Evolutionary conservation across 2,113 vertebrate species (phyloP).

Genomic region (Seriola quinqueradiata): DNA sequence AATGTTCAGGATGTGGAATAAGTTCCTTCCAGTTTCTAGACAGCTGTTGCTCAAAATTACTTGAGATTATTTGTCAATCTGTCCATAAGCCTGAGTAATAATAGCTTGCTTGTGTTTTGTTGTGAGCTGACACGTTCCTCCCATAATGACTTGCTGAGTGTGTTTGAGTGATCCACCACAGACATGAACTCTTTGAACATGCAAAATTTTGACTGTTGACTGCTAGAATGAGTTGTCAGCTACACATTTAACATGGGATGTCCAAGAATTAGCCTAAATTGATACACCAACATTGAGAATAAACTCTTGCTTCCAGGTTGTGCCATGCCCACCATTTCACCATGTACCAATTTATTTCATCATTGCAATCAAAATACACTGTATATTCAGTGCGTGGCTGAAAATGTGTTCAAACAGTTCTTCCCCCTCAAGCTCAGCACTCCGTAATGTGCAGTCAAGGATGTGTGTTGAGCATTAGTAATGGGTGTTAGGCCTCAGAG

Average conservation of each 20-base stretch:
- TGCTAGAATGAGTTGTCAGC: too few relatives aligned
- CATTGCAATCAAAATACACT: conserved; percentile 20
- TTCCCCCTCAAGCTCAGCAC: conserved; percentile 7
- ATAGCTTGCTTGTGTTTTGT: background rate
- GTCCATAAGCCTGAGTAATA: background rate
- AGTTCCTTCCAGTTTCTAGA: background rate
- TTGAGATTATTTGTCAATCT: background rate
- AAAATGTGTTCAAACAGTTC: background rate
- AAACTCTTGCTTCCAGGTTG: background rate
- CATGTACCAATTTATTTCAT: conserved; percentile 30
- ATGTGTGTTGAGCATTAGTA: conserved; percentile 22
- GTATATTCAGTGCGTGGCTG: background rate
- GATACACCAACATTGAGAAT: background rate
- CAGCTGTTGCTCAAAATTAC: background rate
- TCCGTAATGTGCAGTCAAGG: conserved; percentile 28
- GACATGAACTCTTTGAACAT: too few relatives aligned
- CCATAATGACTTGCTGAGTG: background rate
- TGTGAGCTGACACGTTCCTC: background rate
- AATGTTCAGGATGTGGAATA: background rate
- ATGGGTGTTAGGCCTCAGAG: conserved; percentile 18
- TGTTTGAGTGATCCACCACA: background rate
- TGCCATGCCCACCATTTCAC: conserved; percentile 17
- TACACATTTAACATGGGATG: background rate
- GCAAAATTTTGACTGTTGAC: too few relatives aligned
- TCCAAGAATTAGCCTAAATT: background rate